Conservation (phyloP, 2,797 vertebrate species). For the Gila robusta region DNA sequence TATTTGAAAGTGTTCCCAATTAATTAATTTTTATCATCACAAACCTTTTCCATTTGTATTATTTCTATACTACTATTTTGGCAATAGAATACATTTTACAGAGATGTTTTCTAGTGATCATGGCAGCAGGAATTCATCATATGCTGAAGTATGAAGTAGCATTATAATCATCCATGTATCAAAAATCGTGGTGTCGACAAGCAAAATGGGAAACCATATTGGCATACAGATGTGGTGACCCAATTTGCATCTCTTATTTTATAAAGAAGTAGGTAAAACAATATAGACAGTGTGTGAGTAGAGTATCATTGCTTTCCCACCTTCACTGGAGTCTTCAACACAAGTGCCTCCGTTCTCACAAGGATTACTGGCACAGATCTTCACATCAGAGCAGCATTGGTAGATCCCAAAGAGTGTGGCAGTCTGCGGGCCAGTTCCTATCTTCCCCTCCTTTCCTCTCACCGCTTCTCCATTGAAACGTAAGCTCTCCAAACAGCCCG, state of each 20-base stretch:
- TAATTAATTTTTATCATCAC: not conserved
- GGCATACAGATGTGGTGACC: not conserved
- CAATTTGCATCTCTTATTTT: not conserved
- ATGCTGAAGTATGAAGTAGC: too few species aligned
- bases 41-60: not conserved
- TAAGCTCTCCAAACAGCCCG: conserved; percentile 87
- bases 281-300: not conserved
- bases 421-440: conserved; percentile 58
- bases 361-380: conserved; percentile 78
- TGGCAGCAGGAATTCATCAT: not conserved
- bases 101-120: not conserved
- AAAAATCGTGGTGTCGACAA: not conserved
- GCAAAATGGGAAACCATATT: not conserved
- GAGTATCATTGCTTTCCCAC: conserved; percentile 69
- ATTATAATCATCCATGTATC: not conserved
- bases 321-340: conserved; percentile 76
- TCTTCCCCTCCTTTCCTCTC: conserved; percentile 63
- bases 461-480: conserved; percentile 81
- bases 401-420: conserved; percentile 82
- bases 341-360: conserved; percentile 89
- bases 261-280: not conserved
- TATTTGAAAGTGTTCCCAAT: not conserved
- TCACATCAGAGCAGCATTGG: conserved; percentile 81
- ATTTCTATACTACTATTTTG: not conserved
- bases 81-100: not conserved